phyloP scores from a whole-genome alignment of 2,113 vertebrate species.

The Microcebus griseorufus region DNA sequence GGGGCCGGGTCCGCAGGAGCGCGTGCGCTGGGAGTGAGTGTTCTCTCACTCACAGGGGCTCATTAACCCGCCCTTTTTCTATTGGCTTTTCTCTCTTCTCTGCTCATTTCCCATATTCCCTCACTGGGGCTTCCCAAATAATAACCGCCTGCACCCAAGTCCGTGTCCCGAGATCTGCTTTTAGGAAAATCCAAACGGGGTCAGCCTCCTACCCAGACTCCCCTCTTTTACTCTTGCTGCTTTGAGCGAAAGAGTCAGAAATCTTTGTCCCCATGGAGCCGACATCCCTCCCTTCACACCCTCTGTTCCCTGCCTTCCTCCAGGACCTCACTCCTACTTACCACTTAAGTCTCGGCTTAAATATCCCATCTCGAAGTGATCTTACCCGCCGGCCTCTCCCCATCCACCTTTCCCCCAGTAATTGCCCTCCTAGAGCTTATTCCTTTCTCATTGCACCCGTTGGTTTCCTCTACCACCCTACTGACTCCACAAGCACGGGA shows the following conservation, averaged over 20 bases:
- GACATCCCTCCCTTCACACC: too few relatives aligned
- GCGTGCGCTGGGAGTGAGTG: accelerated
- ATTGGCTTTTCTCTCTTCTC: not conserved
- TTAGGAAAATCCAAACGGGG: not conserved
- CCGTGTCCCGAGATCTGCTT: not conserved
- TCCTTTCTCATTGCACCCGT: not conserved
- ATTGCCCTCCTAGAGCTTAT: not conserved
- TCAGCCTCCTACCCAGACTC: not conserved
- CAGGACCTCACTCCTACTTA: not conserved
- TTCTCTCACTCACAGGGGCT: too few relatives aligned
- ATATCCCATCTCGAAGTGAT: not conserved
- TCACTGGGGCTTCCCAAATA: not conserved
- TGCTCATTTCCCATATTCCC: not conserved
- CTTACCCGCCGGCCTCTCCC: not conserved
- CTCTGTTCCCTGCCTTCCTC: not conserved
- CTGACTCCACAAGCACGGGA: not conserved
- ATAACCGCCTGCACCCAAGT: not conserved
- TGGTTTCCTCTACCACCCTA: not conserved
- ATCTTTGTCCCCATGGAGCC: too few relatives aligned
- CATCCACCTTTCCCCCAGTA: not conserved
- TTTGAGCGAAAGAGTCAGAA: not conserved
- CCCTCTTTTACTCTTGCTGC: not conserved
- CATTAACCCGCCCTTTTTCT: not conserved
- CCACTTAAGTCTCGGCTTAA: not conserved
- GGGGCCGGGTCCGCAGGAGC: not conserved